Conservation (phyloP, 2,888 invertebrate species). For the Pachycephus smyrnensis region DNA sequence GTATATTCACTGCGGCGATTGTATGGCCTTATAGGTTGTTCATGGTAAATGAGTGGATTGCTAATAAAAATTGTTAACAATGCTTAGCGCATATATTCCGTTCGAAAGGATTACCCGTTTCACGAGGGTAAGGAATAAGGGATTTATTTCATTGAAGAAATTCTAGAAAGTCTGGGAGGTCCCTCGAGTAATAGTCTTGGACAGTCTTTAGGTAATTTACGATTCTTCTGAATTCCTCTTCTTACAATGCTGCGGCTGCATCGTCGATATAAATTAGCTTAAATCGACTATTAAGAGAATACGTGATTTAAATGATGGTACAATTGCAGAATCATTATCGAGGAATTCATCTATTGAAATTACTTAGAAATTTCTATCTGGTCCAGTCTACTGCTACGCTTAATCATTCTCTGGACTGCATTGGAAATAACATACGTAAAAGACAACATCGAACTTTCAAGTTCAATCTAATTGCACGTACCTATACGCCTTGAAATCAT, state of each 20-base stretch:
- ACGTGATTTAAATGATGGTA: background rate
- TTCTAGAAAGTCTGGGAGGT: background rate
- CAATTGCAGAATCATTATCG: background rate
- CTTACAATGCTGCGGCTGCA: background rate
- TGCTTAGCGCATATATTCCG: background rate
- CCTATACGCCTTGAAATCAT: background rate
- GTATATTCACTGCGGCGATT: background rate
- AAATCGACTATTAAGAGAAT: background rate
- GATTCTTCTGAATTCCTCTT: conserved; percentile 39
- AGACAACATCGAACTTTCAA: background rate
- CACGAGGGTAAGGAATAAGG: background rate
- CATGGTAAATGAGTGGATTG: background rate
- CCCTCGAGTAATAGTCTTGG: background rate
- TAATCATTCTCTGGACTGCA: background rate
- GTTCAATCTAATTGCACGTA: background rate
- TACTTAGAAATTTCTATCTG: background rate
- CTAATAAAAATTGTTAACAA: background rate
- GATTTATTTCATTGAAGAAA: background rate
- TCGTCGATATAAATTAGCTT: background rate
- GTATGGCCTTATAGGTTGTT: background rate
- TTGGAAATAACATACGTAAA: background rate
- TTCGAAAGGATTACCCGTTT: background rate
- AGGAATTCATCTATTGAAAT: background rate
- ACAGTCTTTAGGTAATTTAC: conserved; percentile 47
- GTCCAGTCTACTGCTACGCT: background rate